Evolutionary conservation across 2,888 invertebrate genomes (phyloP), one percentile per base, ranked within the genome.

Genomic region (Melikaiella ostensackeni): DNA sequence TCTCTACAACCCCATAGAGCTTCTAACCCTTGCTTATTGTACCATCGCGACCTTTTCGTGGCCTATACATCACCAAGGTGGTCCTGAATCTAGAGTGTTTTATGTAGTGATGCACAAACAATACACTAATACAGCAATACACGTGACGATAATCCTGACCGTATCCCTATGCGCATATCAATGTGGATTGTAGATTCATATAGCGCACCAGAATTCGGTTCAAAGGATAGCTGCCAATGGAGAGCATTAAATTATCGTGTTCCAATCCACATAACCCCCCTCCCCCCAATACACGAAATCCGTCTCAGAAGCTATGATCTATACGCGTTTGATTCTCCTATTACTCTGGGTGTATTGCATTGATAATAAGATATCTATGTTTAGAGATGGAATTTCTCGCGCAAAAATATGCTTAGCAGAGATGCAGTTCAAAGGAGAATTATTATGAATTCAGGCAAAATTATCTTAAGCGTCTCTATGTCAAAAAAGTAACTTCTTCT

Each of bases 71-170:
- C 80, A 83, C 78, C 75, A 75, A 78, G 78, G 80, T 79, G 76
- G 55, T 75, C 55, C 81, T 81, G 83, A 84, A 84, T 61, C 77
- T 78, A 78, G 80, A 84, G 84, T 82, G 84, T 84, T 83, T 83
- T 82, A 38, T 38, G 83, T 80, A 84, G 83, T 81, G 82, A 81
- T 61, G 73, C 80, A 81, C 82, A 81, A 84, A 70, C 66, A 64
- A 74, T 30, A 70, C 70, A 33, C 46, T 11, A 55, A 55, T 55
- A 11, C n/a, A 55, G n/a, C 66, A 66, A 27, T 50, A 70, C 70
- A 50, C 46, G 19, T 50, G 50, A 70, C 50, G 63, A 63, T 21
- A 63, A n/a, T 3, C 63, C 63, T 63, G n/a, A 38, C 63, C 63
- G 50, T 33, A 70, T 70, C 70, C 30, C 50, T 66, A 11, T 27